A percentile compares a stretch with the other conserved stretches of the same genome.
These are phyloP conservation scores for Syrista parreyssii DNA, from an alignment of 2,888 invertebrate species.

Conservation along the genomic window DNA sequence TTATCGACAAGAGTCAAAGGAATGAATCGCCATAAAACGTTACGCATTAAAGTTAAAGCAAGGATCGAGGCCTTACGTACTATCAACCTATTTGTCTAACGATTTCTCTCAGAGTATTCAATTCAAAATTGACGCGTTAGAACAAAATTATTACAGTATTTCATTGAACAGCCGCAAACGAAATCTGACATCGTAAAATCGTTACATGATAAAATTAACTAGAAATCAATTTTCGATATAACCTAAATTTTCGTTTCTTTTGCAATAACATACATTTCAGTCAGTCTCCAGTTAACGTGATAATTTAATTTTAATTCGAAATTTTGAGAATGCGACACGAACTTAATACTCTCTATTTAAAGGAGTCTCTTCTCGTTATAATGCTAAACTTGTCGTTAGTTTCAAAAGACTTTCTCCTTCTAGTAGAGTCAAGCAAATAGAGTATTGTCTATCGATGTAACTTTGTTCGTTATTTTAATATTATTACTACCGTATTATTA, in stretches of 20 bases:
- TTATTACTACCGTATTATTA: background rate
- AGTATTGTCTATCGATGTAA: slow-evolving; percentile 3
- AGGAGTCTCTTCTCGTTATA: background rate
- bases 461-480: background rate
- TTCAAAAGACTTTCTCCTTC: background rate
- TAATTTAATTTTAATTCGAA: background rate
- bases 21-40: background rate
- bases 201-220: background rate
- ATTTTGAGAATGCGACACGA: background rate
- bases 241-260: background rate
- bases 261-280: background rate
- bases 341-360: background rate
- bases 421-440: background rate
- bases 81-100: background rate
- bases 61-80: background rate
- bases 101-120: background rate
- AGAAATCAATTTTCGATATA: background rate
- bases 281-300: background rate
- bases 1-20: background rate
- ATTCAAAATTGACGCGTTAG: background rate
- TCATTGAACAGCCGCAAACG: background rate
- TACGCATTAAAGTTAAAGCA: background rate
- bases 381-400: background rate
- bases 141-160: background rate
- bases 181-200: background rate